Evolutionary conservation across 2,888 invertebrate species (phyloP), one percentile per base, ranked within the genome.

Genomic region (Meta bourneti): DNA sequence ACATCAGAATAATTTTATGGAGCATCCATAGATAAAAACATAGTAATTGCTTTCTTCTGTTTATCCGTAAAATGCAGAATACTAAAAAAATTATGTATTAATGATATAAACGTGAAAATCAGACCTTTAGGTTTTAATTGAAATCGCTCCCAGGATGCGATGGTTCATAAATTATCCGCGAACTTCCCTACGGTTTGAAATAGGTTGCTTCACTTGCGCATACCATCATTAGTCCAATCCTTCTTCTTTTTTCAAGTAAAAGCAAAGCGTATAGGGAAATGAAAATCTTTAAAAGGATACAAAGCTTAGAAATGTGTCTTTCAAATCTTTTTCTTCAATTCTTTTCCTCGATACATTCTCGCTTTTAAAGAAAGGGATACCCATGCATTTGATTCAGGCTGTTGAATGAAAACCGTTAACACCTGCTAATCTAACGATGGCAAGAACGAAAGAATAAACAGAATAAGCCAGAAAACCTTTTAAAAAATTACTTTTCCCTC

Each of bases 321-420:
- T 5, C 61, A 61, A 9, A 16, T 9, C 61, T 61, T 61, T 61
- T 61, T 61, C 16, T 9, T 9, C 7, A 16, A 11, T 61, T 61
- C 61, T 61, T 61, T 61, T 61, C 16, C 61, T 5, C 11, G 61
- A 61, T 61, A 61, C 61, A 61, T 61, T 16, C 61, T 61, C 11
- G 61, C 61, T 61, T 61, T 61, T 61, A 61, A 61, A 61, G 61
- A 61, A 61, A 61, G 61, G 61, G 61, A 61, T 61, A 61, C 16
- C 61, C 61, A 61, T 9, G 61, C 61, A 61, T 61, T 61, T 9
- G 61, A 61, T 61, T 61, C 61, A 61, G 61, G 11, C 11, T 61
- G 61, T 61, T 61, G 61, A 61, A 61, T 61, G 61, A 61, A 61
- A 61, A 61, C 61, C 61, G 61, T 61, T 61, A 61, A 61, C 61